phyloP scores from a whole-genome alignment of 2,797 vertebrate species.

The Epinephelus coioides region DNA sequence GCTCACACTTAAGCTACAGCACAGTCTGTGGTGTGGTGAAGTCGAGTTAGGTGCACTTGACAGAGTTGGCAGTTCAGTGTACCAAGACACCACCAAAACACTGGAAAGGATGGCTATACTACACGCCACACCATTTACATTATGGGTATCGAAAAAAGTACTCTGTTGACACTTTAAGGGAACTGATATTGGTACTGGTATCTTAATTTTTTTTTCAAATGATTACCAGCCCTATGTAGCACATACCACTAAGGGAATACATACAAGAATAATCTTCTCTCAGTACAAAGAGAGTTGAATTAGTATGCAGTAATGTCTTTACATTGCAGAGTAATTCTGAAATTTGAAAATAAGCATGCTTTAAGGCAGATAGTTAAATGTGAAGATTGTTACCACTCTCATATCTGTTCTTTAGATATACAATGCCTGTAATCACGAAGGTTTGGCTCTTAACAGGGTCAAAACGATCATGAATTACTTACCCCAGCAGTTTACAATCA shows the following conservation, averaged over 20 bases:
- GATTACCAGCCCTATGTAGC: no score
- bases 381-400: background rate
- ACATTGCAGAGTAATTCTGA: constrained; percentile 10
- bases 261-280: constrained; percentile 5
- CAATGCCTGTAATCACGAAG: background rate
- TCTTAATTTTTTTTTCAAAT: no score
- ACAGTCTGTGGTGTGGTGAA: no score
- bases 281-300: background rate
- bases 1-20: no score
- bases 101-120: no score
- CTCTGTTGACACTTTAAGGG: no score
- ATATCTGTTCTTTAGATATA: background rate
- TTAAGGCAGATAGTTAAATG: background rate
- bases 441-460: constrained; percentile 2
- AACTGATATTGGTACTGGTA: no score
- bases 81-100: no score
- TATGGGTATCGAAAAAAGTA: no score
- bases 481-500: background rate
- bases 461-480: background rate
- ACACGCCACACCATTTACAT: no score
- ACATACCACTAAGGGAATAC: background rate
- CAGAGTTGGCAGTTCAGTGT: no score
- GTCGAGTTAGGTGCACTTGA: no score
- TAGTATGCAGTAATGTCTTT: background rate
- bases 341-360: background rate